Evolutionary conservation across 2,113 vertebrate genomes (phyloP), one percentile per base, ranked within the genome.

Genomic region (Brachypteracias leptosomus): DNA sequence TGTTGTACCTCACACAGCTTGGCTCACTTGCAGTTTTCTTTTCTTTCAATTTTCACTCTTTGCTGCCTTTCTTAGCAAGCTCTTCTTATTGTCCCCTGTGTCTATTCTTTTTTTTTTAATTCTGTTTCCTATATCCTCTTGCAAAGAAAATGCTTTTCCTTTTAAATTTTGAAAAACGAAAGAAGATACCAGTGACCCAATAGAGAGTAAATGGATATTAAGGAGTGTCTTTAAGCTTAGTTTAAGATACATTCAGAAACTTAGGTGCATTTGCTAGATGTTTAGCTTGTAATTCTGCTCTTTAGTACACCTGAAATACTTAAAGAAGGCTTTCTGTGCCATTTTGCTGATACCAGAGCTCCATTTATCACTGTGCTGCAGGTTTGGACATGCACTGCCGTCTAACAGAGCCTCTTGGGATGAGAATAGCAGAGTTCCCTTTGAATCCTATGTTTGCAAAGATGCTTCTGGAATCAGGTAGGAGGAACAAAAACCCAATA

Each of bases 391-490:
- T 99, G 97, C 99, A 99, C 65, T 99, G 99, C 66, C 98, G 97
- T 36, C 96, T 99, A 61, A 99, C 99, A 12, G 99, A 99, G 88
- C 99, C 99, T 4, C 98, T 99, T 62, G 99, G 99, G 10, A 96
- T 99, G 74, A 98, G 98, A 67, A 99, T 99, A 98, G 99, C 99
- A 6, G 99, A 99, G 96, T 99, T 99, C 79, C 99, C 99, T 78
- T 98, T 99, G 97, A 99, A 99, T 95, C 99, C 99, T 24, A 99
- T 99, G 99, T 99, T 99, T 97, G 99, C 99, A 68, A 99, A 99
- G 98, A 99, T 99, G 99, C 98, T 99, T 58, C 98, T 99, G n/a
- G 99, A 99, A 93, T 99, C 99, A 21, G 98, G 98, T 98, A 88
- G 67, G 96, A 66, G 62, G 2, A 25, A 51, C 29, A 31, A 96